phyloP scores from a whole-genome alignment of 2,797 vertebrate species.

The Myioborus melanocephalus region DNA sequence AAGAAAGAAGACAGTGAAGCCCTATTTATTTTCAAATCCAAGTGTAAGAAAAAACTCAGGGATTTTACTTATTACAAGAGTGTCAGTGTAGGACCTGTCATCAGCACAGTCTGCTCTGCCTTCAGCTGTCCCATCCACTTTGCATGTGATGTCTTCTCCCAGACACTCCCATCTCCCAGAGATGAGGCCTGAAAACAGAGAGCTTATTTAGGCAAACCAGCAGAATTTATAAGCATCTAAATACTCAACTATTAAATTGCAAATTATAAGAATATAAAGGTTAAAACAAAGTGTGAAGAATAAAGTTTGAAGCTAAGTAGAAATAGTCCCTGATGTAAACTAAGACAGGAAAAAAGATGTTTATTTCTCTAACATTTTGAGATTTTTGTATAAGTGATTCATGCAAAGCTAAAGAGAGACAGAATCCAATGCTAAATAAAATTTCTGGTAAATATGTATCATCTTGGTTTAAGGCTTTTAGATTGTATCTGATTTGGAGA shows the following conservation, averaged over 20 bases:
- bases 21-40: neutral
- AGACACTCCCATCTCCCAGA: neutral
- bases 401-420: neutral
- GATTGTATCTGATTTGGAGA: neutral
- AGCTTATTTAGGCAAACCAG: neutral
- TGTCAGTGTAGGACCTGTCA: neutral
- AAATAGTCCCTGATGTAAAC: neutral
- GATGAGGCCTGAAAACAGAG: neutral
- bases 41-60: neutral
- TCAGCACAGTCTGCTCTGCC: neutral
- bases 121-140: neutral
- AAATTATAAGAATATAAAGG: neutral
- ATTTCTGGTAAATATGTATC: neutral
- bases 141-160: neutral
- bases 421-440: neutral
- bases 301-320: neutral
- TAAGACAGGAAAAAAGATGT: fast-evolving
- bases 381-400: neutral
- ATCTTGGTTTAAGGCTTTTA: neutral
- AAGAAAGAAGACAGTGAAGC: neutral
- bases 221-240: neutral
- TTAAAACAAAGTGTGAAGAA: neutral
- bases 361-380: neutral
- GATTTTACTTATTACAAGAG: neutral
- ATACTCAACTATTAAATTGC: neutral